Evolutionary conservation across 1,140 invertebrate species (phyloP).

Genomic region (Elymnias hypermnestra): DNA sequence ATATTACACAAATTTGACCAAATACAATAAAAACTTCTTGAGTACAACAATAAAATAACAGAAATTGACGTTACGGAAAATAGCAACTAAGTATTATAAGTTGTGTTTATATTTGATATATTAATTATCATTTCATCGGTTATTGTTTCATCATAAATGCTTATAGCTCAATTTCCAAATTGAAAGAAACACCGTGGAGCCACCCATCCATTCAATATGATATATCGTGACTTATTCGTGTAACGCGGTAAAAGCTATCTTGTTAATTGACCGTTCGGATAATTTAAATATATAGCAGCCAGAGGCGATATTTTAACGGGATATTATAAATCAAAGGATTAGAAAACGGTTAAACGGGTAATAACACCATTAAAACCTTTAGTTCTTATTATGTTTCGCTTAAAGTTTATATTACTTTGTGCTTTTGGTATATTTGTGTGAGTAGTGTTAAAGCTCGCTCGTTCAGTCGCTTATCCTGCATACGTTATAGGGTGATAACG

Average conservation of each 20-base stretch:
- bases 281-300: slow-evolving; percentile 71
- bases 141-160: background rate
- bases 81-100: no score
- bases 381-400: slow-evolving; percentile 7
- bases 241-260: slow-evolving; percentile 52
- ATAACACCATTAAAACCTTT: slow-evolving; percentile 54
- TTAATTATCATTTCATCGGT: no score
- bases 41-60: no score
- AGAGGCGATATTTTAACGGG: slow-evolving; percentile 53
- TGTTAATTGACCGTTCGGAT: slow-evolving; percentile 71
- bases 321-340: slow-evolving; percentile 74
- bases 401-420: slow-evolving; percentile 9
- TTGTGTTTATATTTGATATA: no score
- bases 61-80: no score
- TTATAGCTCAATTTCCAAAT: slow-evolving; percentile 27
- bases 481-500: slow-evolving; percentile 70
- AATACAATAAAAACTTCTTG: no score
- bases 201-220: slow-evolving; percentile 33
- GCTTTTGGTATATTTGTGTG: background rate
- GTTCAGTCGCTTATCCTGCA: slow-evolving; percentile 50
- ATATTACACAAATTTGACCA: no score
- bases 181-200: no score
- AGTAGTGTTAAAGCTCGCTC: slow-evolving; percentile 5
- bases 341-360: slow-evolving; percentile 65
- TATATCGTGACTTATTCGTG: slow-evolving; percentile 29